Evolutionary conservation across 2,888 invertebrate species (phyloP), one percentile per base, ranked within the genome.

Genomic region (Folsomia manolachei): DNA sequence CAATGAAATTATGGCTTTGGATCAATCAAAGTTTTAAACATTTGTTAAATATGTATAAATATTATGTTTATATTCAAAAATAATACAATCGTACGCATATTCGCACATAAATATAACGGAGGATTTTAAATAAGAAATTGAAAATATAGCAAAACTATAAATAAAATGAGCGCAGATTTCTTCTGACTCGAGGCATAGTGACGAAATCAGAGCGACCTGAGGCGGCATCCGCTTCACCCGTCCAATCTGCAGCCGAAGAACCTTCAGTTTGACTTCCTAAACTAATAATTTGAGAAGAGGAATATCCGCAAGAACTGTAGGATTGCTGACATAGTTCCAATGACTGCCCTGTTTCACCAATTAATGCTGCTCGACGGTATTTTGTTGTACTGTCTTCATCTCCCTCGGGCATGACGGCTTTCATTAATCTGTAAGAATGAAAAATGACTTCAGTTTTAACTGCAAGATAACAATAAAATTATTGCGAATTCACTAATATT

Each of bases 301-400:
- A 70, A 26, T 62, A 73, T 19, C 63, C 69, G 27, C 77, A 77
- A 0, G 27, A 25, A 7, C 70, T 11, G 39, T 63, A 77, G 1
- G 75, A 63, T n/a, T 73, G 71, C 53, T 75, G 64, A 27, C 77
- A 77, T 14, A 75, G 71, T 7, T 77, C 77, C 56, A 71, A 69
- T 2, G 77, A 77, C 27, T 70, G 69, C n/a, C 73, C 72, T 1
- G 73, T 74, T 69, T 77, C 77, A 18, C 77, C 77, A 24, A 77
- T 66, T 19, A 75, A 56, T 9, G 77, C 77, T 21, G 77, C 77
- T 39, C 71, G 69, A 14, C 77, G 68, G 62, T 77, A 77, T 61
- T 73, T 73, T n/a, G 75, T 75, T 25, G 71, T 75, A 21, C 75
- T 75, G 65, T 77, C 77, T 27, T 77, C 75, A 52, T 73, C 73